Evolutionary conservation across 2,888 invertebrate genomes (phyloP).

Genomic region (Pycnomerus fuliginosus): DNA sequence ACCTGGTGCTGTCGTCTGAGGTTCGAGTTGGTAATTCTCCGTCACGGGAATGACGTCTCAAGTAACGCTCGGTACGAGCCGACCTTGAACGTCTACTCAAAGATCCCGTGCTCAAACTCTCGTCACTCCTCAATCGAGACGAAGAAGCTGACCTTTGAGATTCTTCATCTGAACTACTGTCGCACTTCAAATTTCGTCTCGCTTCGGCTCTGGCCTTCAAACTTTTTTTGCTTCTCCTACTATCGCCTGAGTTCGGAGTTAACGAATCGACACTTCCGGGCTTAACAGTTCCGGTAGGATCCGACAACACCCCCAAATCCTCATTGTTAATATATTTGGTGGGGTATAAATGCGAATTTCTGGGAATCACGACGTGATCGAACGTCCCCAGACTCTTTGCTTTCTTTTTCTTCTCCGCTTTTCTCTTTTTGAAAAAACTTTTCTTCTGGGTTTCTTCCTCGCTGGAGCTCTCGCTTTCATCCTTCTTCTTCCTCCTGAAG

Average conservation of each 20-base stretch:
- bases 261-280: constrained; percentile 33
- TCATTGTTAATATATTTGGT: constrained; percentile 37
- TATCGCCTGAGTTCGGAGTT: constrained; percentile 51
- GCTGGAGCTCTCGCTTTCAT: constrained; percentile 59
- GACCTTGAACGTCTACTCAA: constrained; percentile 66
- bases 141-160: constrained; percentile 69
- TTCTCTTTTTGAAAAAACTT: constrained; percentile 48
- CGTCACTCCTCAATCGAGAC: constrained; percentile 67
- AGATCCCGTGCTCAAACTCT: constrained; percentile 60
- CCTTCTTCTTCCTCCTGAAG: constrained; percentile 73
- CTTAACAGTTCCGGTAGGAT: constrained; percentile 54
- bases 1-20: constrained; percentile 37
- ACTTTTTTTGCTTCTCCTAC: constrained; percentile 59
- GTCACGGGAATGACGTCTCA: constrained; percentile 71
- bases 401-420: constrained; percentile 56
- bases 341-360: constrained; percentile 26
- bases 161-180: constrained; percentile 72
- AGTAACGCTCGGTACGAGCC: constrained; percentile 78
- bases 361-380: constrained; percentile 62
- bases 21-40: constrained; percentile 58
- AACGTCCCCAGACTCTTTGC: constrained; percentile 60
- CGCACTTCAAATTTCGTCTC: constrained; percentile 58
- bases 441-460: constrained; percentile 43
- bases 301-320: constrained; percentile 61
- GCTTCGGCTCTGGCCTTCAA: constrained; percentile 69